Evolutionary conservation across 1,140 invertebrate species (phyloP).

Genomic region (Hyphantria cunea): DNA sequence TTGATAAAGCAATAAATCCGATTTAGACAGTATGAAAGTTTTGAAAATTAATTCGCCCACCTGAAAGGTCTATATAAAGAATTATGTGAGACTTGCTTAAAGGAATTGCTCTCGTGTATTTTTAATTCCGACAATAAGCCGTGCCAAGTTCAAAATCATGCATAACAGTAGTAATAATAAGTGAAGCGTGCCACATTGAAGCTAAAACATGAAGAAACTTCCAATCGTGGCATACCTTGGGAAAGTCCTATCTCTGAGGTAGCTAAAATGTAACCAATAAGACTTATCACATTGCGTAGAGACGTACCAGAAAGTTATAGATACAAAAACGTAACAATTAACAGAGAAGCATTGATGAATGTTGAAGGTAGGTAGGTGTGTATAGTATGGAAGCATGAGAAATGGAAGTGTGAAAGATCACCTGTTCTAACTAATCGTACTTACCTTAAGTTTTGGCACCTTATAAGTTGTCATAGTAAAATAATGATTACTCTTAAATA

Average conservation of each 20-base stretch:
- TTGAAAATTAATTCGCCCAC: too few species aligned
- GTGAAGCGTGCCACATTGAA: constrained; percentile 72
- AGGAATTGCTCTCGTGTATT: too few species aligned
- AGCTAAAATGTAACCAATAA: constrained; percentile 82
- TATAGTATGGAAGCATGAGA: constrained; percentile 20
- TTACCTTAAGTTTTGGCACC: too few species aligned
- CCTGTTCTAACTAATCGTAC: too few species aligned
- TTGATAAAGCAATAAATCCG: too few species aligned
- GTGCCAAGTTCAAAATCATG: constrained; percentile 68
- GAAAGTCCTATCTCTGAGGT: constrained; percentile 94
- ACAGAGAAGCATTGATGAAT: constrained; percentile 22
- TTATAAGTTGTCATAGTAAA: too few species aligned
- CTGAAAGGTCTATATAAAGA: too few species aligned
- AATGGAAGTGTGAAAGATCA: background rate
- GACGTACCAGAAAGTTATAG: constrained; percentile 6
- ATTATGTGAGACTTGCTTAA: too few species aligned
- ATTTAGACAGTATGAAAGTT: too few species aligned
- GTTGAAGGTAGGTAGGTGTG: constrained; percentile 4
- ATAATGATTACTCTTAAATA: too few species aligned
- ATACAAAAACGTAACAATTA: constrained; percentile 12
- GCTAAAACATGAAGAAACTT: constrained; percentile 60
- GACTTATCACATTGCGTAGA: constrained; percentile 17
- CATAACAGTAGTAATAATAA: constrained; percentile 48
- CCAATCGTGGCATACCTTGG: constrained; percentile 88
- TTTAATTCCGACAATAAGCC: constrained; percentile 49